A percentile compares a stretch with the other conserved stretches of the same genome.
These are phyloP conservation scores for Lutjanus erythropterus DNA, from an alignment of 2,113 vertebrate genomes.

Conservation along the genomic window DNA sequence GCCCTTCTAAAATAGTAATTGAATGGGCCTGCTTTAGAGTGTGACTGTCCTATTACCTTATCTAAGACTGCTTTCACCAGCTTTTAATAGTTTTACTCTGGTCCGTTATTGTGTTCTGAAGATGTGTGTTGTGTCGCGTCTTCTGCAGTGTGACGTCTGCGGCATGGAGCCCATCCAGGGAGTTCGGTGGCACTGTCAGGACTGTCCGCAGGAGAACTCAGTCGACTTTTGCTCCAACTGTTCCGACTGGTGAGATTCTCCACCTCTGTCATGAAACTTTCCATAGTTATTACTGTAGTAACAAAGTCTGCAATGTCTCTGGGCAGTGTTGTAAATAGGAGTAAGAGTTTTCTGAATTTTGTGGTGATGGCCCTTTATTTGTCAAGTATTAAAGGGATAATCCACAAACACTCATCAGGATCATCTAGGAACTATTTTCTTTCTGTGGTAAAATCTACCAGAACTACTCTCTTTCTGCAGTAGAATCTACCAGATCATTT, in stretches of 20 bases:
- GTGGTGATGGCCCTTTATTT: neutral
- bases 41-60: neutral
- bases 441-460: no score
- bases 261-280: neutral
- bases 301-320: neutral
- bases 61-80: neutral
- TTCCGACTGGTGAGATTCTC: conserved; percentile 92
- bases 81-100: neutral
- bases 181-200: conserved; percentile 96
- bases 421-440: no score
- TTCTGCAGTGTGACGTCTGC: conserved; percentile 93
- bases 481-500: no score
- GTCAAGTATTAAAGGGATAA: neutral
- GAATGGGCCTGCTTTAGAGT: no score
- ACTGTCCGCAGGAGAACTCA: conserved; percentile 93
- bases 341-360: no score
- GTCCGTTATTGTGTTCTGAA: neutral
- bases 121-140: neutral
- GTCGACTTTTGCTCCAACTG: conserved; percentile 97
- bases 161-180: conserved; percentile 96
- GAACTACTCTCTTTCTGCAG: no score
- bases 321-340: neutral
- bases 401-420: no score
- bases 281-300: neutral
- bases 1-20: no score